Base-by-base conservation (phyloP, 2,888 invertebrate species). In the Lasius platythorax region DNA sequence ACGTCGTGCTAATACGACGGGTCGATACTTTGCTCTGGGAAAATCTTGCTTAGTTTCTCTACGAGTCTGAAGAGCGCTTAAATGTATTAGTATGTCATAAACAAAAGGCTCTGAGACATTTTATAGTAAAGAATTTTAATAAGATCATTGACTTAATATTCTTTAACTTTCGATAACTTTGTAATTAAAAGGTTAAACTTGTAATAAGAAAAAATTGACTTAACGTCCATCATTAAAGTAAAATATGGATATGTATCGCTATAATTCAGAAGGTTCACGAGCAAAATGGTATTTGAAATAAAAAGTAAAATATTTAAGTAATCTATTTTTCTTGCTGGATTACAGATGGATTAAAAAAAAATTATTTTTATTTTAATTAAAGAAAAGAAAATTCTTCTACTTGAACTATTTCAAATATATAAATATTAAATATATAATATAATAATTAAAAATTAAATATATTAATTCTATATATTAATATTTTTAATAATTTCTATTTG, bases 21-120 rank as follows among this genome's bases (percentile, higher is more conserved):
- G 50, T 76, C 66, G 79, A 72, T 58, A 70, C 70, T 70, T 67
- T 43, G 23, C 46, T 18, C 33, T 18, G 33, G 46, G 72, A 33
- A 72, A 61, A 81, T 70, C 67, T 56, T 11, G 64, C 43, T 64
- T 37, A 37, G 23, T 37, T 50, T 30, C 15, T 64, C 15, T 11
- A 15, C 37, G 18, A 76, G 50, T 3, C 37, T 11, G 12, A 33
- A 64, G 23, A 50, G 64, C 33, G 46, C 9, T 46, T n/a, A 5
- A 46, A 33, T 43, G 11, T 43, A 63, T 43, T 18, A 58, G 5
- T 43, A 40, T 15, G 61, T 33, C 30, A 33, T 75, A 23, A 23
- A n/a, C 3, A 43, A 56, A 23, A 23, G 23, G 3, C 11, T 12
- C 40, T 8, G n/a, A 40, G 28, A 40, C 18, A 61, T 12, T n/a